Conservation (phyloP, 2,888 invertebrate genomes). For the Nasonovia ribisnigri region DNA sequence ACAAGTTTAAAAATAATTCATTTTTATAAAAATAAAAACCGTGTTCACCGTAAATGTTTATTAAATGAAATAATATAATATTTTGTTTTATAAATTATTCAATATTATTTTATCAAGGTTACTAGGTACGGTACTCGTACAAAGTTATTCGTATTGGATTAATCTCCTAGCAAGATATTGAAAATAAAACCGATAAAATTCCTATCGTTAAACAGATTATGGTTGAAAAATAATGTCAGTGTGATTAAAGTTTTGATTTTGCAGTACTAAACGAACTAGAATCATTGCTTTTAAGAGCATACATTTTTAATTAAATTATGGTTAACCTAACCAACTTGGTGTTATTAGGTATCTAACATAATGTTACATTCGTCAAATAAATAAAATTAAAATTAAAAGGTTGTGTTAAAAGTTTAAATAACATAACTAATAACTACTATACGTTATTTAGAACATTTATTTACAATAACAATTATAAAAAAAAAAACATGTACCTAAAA, state of each 20-base stretch:
- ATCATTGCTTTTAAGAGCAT: background rate
- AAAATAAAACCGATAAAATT: background rate
- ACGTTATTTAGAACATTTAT: background rate
- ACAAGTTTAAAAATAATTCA: conserved; percentile 13
- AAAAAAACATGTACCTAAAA: background rate
- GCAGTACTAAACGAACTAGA: background rate
- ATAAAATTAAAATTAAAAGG: background rate
- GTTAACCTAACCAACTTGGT: background rate
- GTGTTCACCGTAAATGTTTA: background rate
- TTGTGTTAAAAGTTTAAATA: background rate
- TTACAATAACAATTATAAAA: background rate
- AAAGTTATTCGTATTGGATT: background rate
- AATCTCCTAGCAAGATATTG: background rate
- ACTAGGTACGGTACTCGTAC: background rate
- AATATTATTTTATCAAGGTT: conserved; percentile 40
- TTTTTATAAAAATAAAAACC: conserved; percentile 14
- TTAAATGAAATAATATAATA: conserved; percentile 33
- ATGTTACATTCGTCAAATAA: background rate
- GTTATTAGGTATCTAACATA: background rate
- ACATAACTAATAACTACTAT: background rate
- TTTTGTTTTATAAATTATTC: conserved; percentile 25
- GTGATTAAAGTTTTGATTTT: background rate
- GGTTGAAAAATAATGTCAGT: background rate
- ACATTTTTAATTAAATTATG: background rate
- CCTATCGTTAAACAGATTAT: background rate